Base-by-base conservation (phyloP, 2,888 invertebrate genomes). In the Rhaphigaster nebulosa region DNA sequence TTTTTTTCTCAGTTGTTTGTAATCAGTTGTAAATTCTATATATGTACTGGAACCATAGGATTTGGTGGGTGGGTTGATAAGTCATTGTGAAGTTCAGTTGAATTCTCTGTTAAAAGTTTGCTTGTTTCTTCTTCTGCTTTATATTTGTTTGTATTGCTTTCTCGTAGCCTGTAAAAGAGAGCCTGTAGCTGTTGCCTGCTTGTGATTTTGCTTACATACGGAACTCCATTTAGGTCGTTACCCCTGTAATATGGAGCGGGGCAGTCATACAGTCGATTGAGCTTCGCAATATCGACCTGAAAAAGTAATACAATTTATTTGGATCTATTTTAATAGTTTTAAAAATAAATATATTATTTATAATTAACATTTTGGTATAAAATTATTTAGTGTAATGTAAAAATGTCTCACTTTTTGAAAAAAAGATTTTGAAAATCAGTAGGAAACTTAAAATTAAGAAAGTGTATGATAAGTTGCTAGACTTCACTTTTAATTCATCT, bases 221-320 rank as follows among this genome's bases (percentile, higher is more conserved):
- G 12, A n/a, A 84, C 84, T n/a, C 84, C 84, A 1, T 84, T 38
- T 23, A 90, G 20, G n/a, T 65, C 89, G 15, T 65, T 8, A 18
- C 89, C 89, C 3, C 52, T 70, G 38, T 89, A 89, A 29, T 76
- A 89, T 4, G 89, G 45, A 84, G 38, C 38, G 6, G 90, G 87
- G 88, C 92, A 92, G 15, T 91, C 84, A 89, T 92, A 92, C 2
- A 92, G 89, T 26, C 90, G 87, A 87, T 92, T 92, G 10, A 92
- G 76, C 87, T 92, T 92, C 56, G 91, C 90, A 18, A 92, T 34
- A 60, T 92, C 92, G 6, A 90, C 90, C 84, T 90, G 90, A 56
- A 92, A 92, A 87, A 91, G 91, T 38, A 76, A 34, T 70, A 18
- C 1, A 29, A 29, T 29, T 29, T 29, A 65, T 29, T 65, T 26